phyloP scores from a whole-genome alignment of 2,797 vertebrate species.

The Rhynchonycteris naso region DNA sequence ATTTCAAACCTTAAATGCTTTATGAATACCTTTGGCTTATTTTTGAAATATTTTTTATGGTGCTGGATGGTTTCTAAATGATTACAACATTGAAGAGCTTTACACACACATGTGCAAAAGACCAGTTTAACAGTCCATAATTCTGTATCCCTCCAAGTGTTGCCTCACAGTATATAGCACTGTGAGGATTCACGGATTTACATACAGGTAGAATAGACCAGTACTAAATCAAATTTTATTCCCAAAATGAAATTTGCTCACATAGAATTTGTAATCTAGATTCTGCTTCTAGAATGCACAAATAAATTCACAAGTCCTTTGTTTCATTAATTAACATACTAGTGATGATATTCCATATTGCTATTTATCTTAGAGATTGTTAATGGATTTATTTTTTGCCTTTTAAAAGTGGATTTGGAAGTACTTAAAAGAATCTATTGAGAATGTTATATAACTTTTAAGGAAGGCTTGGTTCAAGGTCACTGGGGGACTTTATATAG shows the following conservation, averaged over 20 bases:
- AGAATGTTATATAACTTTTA: background rate
- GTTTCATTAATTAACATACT: constrained; percentile 23
- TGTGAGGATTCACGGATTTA: background rate
- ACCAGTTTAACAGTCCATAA: constrained; percentile 13
- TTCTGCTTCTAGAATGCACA: constrained; percentile 1
- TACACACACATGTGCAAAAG: background rate
- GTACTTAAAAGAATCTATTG: background rate
- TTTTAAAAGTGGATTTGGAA: background rate
- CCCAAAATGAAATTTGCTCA: background rate
- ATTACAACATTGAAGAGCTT: background rate
- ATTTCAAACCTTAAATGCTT: background rate
- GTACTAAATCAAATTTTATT: constrained; percentile 6
- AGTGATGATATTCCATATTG: background rate
- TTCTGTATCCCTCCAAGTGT: background rate
- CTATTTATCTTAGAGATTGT: background rate
- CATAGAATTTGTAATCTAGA: background rate
- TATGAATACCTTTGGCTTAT: background rate
- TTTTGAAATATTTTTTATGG: background rate
- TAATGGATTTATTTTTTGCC: background rate
- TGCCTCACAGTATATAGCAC: background rate
- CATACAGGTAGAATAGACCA: background rate
- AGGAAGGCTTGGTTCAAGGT: background rate
- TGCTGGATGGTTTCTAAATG: background rate
- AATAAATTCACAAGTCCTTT: background rate
- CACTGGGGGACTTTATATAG: background rate